Evolutionary conservation across 2,888 invertebrate species (phyloP).

Genomic region (Drosophila pseudotalamancana): DNA sequence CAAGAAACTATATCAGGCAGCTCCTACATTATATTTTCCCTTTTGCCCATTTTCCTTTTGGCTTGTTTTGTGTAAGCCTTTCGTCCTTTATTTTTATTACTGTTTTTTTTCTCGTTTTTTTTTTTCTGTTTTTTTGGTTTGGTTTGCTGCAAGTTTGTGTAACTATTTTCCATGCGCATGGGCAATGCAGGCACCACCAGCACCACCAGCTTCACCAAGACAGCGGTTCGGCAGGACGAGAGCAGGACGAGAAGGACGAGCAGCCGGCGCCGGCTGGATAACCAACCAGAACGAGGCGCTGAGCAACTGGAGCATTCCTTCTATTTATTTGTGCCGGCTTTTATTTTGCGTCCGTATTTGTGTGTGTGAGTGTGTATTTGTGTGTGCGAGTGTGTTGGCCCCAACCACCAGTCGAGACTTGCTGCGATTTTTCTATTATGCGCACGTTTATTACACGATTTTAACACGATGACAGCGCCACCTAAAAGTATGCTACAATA

Average conservation of each 20-base stretch:
- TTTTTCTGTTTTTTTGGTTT: no score
- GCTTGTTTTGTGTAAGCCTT: conserved; percentile 42
- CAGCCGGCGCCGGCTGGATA: conserved; percentile 59
- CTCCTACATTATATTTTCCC: conserved; percentile 44
- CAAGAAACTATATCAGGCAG: conserved; percentile 39
- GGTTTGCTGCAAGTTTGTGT: conserved; percentile 70
- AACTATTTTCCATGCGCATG: conserved; percentile 80
- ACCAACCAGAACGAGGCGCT: conserved; percentile 72
- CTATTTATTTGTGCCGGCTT: conserved; percentile 69
- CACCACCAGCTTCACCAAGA: conserved; percentile 29
- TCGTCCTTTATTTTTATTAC: conserved; percentile 12
- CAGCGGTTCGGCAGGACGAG: not conserved
- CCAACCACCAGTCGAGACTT: conserved; percentile 13
- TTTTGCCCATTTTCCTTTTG: conserved; percentile 19
- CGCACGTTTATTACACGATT: conserved; percentile 77
- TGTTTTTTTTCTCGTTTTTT: no score
- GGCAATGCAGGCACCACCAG: conserved; percentile 72
- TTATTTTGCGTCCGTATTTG: conserved; percentile 11
- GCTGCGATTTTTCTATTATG: conserved; percentile 74
- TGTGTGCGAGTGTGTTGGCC: conserved; percentile 28
- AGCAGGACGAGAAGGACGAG: conserved; percentile 10
- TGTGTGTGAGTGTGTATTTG: conserved; percentile 15
- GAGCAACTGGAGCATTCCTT: conserved; percentile 73
- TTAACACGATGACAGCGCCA: conserved; percentile 55
- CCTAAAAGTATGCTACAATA: conserved; percentile 58